phyloP scores from a whole-genome alignment of 2,113 vertebrate genomes.

The Ictalurus furcatus region DNA sequence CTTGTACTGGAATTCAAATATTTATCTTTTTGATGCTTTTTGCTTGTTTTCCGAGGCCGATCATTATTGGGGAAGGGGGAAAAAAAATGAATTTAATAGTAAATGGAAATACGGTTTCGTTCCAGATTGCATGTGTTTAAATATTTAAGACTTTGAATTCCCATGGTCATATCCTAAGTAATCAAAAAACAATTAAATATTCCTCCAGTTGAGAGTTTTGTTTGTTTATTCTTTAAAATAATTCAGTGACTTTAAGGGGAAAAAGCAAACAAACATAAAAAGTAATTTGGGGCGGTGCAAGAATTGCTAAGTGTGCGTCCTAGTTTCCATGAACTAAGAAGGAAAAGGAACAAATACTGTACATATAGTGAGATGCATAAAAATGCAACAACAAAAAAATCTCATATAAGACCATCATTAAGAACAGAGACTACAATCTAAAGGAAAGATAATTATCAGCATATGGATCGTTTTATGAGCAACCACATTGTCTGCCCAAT shows the following conservation, averaged over 20 bases:
- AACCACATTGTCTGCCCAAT: conserved; percentile 56
- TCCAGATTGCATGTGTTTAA: conserved; percentile 73
- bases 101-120: conserved; percentile 73
- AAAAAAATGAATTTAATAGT: conserved; percentile 71
- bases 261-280: conserved; percentile 59
- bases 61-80: conserved; percentile 65
- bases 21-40: conserved; percentile 59
- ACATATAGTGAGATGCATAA: conserved; percentile 56
- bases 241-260: conserved; percentile 70
- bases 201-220: conserved; percentile 76
- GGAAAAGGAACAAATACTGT: conserved; percentile 54
- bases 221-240: conserved; percentile 76
- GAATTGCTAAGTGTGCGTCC: conserved; percentile 76
- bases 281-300: conserved; percentile 66
- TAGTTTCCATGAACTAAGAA: conserved; percentile 71
- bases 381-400: conserved; percentile 52
- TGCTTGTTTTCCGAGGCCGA: conserved; percentile 64
- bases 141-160: conserved; percentile 79
- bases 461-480: conserved; percentile 65
- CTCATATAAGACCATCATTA: conserved; percentile 69
- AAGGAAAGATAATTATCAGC: conserved; percentile 67
- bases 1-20: conserved; percentile 58
- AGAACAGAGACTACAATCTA: conserved; percentile 64
- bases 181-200: conserved; percentile 87
- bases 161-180: conserved; percentile 77